Evolutionary conservation across 2,797 vertebrate species (phyloP), one percentile per base, ranked within the genome.

Genomic region (Fistularia tabacaria): DNA sequence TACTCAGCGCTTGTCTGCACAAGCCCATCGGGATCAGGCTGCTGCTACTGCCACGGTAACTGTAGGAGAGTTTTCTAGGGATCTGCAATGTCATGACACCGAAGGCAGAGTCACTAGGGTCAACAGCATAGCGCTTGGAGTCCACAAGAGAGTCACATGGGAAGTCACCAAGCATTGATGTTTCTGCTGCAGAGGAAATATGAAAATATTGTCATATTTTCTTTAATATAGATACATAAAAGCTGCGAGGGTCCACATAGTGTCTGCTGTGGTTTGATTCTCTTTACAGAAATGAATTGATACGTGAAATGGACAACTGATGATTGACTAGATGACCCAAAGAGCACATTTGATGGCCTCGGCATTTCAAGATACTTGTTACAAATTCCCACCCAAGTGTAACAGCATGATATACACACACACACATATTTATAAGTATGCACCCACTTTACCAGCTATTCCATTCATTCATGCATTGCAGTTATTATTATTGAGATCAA

Each of bases 1-100:
- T 93, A 53, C 92, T 94, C 40, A 92, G 92, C 1, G 88, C 79
- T 51, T 92, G 93, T 48, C 92, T 90, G 80, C 83, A 89, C 72
- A 92, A 46, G 3, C 84, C 82, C 25, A 84, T 57, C 1, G 91
- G 76, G 0, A 76, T 59, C 2, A 92, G 72, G 0, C 89, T 91
- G 15, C 86, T 89, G 48, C 71, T 81, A 60, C 48, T 57, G 36
- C 82, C 67, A 37, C 90, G 90, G 69, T 90, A 90, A 57, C 83
- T 73, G 1, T 91, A 89, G 7, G 87, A 64, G 9, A 86, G 92
- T 59, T 89, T 90, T 14, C 72, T 57, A 0, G 87, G 10, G 12
- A 91, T 92, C 25, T 79, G 38, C 0, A 93, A 91, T 10, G 91
- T 77, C 81, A 81, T 83, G 71, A 91, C 87, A 38, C 88, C 77